Evolutionary conservation across 1,140 invertebrate species (phyloP).

Genomic region (Pseudachorutes palmiensis): DNA sequence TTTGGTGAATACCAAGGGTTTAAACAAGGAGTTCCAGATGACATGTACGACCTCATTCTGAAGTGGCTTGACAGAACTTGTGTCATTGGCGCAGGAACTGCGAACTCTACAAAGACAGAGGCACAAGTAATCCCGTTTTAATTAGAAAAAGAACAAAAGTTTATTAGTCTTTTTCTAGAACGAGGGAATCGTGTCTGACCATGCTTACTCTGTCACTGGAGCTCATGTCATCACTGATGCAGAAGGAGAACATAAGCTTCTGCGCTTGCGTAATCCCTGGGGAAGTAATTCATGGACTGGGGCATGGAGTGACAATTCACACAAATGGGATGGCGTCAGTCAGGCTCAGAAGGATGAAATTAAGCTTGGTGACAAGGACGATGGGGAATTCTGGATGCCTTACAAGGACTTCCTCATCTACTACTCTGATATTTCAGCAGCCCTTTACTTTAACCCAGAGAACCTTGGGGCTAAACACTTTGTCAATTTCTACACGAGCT

Average conservation of each 20-base stretch:
- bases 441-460: background rate
- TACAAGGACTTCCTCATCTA: conserved; percentile 84
- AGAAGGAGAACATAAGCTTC: background rate
- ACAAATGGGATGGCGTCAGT: conserved; percentile 62
- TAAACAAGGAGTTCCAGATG: background rate
- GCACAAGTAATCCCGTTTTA: background rate
- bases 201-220: background rate
- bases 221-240: background rate
- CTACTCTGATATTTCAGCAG: conserved; percentile 37
- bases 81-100: background rate
- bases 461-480: background rate
- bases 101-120: background rate
- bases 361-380: conserved; percentile 63
- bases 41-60: background rate
- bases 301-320: conserved; percentile 83
- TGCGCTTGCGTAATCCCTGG: conserved; percentile 95
- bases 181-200: background rate
- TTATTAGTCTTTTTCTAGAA: background rate
- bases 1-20: background rate
- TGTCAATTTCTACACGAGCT: background rate
- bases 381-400: conserved; percentile 97
- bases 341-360: conserved; percentile 59
- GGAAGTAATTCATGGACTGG: conserved; percentile 95
- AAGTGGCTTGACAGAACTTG: background rate
- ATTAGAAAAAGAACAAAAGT: background rate